phyloP scores from a whole-genome alignment of 2,888 invertebrate species.

The Biston betularia region DNA sequence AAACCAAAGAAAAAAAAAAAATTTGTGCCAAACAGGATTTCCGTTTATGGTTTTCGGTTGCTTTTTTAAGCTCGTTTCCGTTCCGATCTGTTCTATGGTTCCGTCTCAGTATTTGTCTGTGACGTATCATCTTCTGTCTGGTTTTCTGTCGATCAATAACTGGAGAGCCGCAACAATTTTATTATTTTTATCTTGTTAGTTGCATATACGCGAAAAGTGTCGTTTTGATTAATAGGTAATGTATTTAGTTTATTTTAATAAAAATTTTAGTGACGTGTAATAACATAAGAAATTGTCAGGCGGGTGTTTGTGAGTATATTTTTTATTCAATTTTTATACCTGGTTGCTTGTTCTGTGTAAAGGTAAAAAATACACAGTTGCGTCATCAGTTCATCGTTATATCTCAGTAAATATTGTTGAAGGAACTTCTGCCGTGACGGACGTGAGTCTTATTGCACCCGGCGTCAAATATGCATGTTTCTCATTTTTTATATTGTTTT shows the following conservation, averaged over 20 bases:
- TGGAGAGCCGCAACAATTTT: not conserved
- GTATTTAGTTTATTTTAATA: not conserved
- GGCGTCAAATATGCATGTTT: not conserved
- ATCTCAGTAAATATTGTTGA: slow-evolving; percentile 9
- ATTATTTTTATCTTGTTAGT: not conserved
- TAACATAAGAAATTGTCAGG: not conserved
- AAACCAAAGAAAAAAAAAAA: no score
- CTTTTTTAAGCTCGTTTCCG: no score
- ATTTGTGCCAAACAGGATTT: no score
- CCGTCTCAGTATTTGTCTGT: not conserved
- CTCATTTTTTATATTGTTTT: not conserved
- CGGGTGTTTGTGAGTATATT: slow-evolving; percentile 3
- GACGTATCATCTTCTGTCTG: not conserved
- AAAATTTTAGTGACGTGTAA: not conserved
- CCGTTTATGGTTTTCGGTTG: no score
- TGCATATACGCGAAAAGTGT: not conserved
- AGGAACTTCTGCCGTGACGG: not conserved
- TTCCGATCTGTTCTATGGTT: not conserved
- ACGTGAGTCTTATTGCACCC: not conserved
- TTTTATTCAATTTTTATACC: slow-evolving; percentile 7
- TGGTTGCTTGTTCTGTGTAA: slow-evolving; percentile 22
- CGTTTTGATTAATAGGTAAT: not conserved
- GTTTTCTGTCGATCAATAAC: not conserved
- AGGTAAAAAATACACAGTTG: slow-evolving; percentile 33
- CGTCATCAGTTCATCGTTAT: slow-evolving; percentile 32